Evolutionary conservation across 2,888 invertebrate genomes (phyloP), one percentile per base, ranked within the genome.

Genomic region (Colostygia pectinataria): DNA sequence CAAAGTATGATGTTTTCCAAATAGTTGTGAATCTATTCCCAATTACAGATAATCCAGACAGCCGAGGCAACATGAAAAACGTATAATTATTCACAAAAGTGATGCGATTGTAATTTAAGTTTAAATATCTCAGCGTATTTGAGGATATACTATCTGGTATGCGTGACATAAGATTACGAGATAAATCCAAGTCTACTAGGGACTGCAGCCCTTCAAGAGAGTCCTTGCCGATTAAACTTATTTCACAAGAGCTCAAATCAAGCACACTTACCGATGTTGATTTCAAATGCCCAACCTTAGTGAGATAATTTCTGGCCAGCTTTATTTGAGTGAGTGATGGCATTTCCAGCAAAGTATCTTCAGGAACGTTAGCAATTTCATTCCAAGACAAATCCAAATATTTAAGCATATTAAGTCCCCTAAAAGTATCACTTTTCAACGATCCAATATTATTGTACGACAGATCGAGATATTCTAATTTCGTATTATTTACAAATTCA

Each of bases 361-460:
- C 89, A 44, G 93, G 92, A 55, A 95, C 70, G 4, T 74, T 68
- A 0, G 91, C 90, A 43, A 95, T 90, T 73, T 92, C 92, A 74
- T 95, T 95, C 75, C 91, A 92, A 0, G 95, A 95, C 55, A 95
- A 76, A 75, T 95, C 94, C 38, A 95, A 78, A 52, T 84, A 75
- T 61, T 92, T 91, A 3, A 95, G 71, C 54, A 90, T 81, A 53
- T 77, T 79, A 2, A 95, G 68, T 7, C 91, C 91, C 34, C 80
- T 80, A 71, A 95, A 95, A 0, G 93, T 92, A 54, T 92, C 91
- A 42, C 79, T 74, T 57, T 92, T 92, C 14, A 95, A 68, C 0
- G 82, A 83, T 6, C 91, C 92, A 29, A 95, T 91, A 10, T 92
- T 91, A 74, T 95, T 95, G 31, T 90, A 88, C 0, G 94, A 93